phyloP scores from a whole-genome alignment of 2,113 vertebrate species.

The Zosterops borbonicus region DNA sequence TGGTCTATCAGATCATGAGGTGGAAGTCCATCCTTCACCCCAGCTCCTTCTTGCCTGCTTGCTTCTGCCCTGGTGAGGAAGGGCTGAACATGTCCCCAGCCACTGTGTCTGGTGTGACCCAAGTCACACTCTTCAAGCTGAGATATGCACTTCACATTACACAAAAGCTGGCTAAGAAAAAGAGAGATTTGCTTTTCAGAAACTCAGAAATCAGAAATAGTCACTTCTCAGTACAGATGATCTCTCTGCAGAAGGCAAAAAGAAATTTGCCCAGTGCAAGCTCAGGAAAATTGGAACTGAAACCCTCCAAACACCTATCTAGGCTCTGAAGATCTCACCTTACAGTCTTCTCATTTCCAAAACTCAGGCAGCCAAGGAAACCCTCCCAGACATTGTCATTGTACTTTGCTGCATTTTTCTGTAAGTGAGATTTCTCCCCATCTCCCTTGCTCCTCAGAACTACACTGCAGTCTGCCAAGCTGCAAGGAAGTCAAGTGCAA shows the following conservation, averaged over 20 bases:
- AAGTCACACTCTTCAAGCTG: background rate
- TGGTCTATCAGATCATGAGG: background rate
- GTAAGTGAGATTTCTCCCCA: background rate
- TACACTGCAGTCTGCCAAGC: background rate
- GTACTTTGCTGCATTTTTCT: background rate
- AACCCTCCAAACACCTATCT: background rate
- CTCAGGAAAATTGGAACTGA: background rate
- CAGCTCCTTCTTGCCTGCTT: background rate
- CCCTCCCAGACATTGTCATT: background rate
- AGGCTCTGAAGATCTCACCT: background rate
- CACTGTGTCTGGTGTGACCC: rapidly evolving
- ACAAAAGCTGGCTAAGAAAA: background rate
- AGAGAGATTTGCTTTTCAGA: background rate
- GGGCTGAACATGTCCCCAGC: background rate
- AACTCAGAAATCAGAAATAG: background rate
- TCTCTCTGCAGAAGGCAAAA: background rate
- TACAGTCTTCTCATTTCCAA: background rate
- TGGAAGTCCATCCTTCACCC: background rate
- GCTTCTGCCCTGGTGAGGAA: background rate
- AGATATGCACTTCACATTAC: background rate
- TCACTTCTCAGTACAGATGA: background rate
- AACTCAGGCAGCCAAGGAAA: background rate
- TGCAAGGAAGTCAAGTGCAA: background rate
- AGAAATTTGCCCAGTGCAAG: background rate
- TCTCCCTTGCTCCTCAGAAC: background rate